Conservation (phyloP, 2,797 vertebrate genomes). For the Melanotaenia parkinsoni region DNA sequence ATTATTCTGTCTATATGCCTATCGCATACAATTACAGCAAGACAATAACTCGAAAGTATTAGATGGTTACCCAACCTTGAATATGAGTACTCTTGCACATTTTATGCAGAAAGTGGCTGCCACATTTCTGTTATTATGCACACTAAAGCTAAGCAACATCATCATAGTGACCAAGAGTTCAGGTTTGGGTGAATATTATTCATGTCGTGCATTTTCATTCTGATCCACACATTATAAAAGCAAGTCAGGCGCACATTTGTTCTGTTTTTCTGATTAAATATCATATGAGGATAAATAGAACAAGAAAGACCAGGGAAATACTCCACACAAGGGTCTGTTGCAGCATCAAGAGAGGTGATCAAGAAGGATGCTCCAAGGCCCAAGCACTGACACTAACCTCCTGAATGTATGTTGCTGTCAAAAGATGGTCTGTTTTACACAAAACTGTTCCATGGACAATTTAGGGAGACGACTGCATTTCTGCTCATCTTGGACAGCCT, state of each 20-base stretch:
- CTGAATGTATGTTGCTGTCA: constrained; percentile 56
- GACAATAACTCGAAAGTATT: constrained; percentile 18
- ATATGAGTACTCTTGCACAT: constrained; percentile 34
- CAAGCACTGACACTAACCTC: constrained; percentile 41
- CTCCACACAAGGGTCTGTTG: not conserved
- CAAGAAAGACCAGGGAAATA: constrained; percentile 10
- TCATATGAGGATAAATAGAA: constrained; percentile 10
- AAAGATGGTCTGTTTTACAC: constrained; percentile 26
- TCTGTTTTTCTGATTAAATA: constrained; percentile 43
- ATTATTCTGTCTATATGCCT: constrained; percentile 24
- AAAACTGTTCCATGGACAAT: constrained; percentile 18
- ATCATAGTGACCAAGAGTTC: constrained; percentile 48
- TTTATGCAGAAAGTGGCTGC: constrained; percentile 43
- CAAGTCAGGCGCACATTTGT: constrained; percentile 54
- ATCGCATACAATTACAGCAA: constrained; percentile 27
- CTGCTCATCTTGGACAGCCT: constrained; percentile 22
- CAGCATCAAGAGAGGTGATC: constrained; percentile 15
- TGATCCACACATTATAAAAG: constrained; percentile 25
- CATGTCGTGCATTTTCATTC: constrained; percentile 36
- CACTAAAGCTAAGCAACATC: constrained; percentile 43
- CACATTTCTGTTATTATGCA: constrained; percentile 50
- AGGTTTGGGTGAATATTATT: constrained; percentile 48
- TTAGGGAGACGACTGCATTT: constrained; percentile 5
- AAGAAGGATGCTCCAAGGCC: constrained; percentile 10
- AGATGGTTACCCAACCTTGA: constrained; percentile 40